Conservation (phyloP, 2,888 invertebrate genomes). For the Iphiclides podalirius region DNA sequence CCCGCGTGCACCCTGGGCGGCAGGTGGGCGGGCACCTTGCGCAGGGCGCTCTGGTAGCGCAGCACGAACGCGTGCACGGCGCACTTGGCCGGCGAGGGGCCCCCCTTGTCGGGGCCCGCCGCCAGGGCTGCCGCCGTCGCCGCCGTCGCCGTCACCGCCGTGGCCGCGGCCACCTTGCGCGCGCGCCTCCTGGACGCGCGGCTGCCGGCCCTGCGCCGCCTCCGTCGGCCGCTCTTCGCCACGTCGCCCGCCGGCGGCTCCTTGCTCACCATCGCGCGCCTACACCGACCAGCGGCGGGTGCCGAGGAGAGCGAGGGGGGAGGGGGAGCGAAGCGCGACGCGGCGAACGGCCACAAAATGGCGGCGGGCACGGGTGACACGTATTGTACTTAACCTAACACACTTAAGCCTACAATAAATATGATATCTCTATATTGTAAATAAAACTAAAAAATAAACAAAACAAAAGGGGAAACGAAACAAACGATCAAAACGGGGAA, state of each 20-base stretch:
- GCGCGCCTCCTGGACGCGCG: slow-evolving; percentile 48
- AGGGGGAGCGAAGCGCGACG: slow-evolving; percentile 21
- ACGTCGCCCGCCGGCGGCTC: slow-evolving; percentile 44
- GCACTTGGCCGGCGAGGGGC: slow-evolving; percentile 54
- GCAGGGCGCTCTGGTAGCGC: slow-evolving; percentile 62
- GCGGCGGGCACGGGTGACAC: slow-evolving; percentile 37
- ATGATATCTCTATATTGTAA: too few species aligned
- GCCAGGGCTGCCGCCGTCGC: slow-evolving; percentile 25
- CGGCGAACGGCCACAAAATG: slow-evolving; percentile 53
- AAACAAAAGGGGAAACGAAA: slow-evolving; percentile 25
- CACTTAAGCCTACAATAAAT: slow-evolving; percentile 28
- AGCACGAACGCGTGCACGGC: slow-evolving; percentile 66
- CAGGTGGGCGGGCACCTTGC: slow-evolving; percentile 59
- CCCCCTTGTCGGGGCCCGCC: slow-evolving; percentile 28
- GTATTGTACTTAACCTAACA: slow-evolving; percentile 33
- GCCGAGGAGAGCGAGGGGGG: neutral
- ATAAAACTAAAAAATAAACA: slow-evolving; percentile 31
- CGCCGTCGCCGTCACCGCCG: slow-evolving; percentile 28
- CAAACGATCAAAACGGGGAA: slow-evolving; percentile 24
- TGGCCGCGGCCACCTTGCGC: slow-evolving; percentile 35
- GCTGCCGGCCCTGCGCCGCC: slow-evolving; percentile 51
- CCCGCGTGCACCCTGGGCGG: slow-evolving; percentile 66
- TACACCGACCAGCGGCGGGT: too few species aligned
- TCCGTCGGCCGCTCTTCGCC: slow-evolving; percentile 51
- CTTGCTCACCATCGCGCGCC: slow-evolving; percentile 56